Evolutionary conservation across 2,888 invertebrate genomes (phyloP), one percentile per base, ranked within the genome.

Genomic region (Disparrhopalites patrizii): DNA sequence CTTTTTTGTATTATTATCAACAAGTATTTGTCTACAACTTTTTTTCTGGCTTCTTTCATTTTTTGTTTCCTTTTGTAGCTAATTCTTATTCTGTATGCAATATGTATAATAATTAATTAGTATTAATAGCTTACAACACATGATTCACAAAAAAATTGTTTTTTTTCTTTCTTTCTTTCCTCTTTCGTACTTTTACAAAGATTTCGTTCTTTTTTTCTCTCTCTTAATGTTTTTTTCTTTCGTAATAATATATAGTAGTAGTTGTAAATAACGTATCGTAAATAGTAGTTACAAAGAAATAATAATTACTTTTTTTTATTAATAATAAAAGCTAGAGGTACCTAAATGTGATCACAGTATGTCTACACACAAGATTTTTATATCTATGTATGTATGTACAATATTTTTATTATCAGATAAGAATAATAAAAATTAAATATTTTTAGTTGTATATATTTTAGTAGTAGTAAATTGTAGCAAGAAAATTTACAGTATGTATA

Each of bases 301-400:
- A 38, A 10, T 43, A 58, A 58, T 58, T 23, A 20, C 13, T 25
- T 51, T 25, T 25, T 51, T 25, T 27, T 23, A 51, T 57, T 25
- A 58, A 43, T 27, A 62, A 52, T 52, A 62, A 62, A 62, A 62
- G 50, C 64, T 64, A 64, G 28, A 69, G 68, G 68, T 69, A 69
- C 68, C 68, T 69, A 69, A 66, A 69, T 57, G 68, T 69, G 68
- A 69, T 69, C 69, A 69, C 69, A 69, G 69, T 67, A 69, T 58
- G 67, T 66, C 66, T 67, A 69, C 69, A 69, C 69, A 69, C 69
- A 69, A 69, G 69, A 69, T 66, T 57, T 65, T 56, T 62, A 60
- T 57, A 66, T 68, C 68, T 66, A 62, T 69, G 67, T 65, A 69
- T 69, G 69, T 65, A 69, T 58, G 23, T 58, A 56, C 56, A 56